phyloP scores from a whole-genome alignment of 2,113 vertebrate species.

The Cardinalis cardinalis region DNA sequence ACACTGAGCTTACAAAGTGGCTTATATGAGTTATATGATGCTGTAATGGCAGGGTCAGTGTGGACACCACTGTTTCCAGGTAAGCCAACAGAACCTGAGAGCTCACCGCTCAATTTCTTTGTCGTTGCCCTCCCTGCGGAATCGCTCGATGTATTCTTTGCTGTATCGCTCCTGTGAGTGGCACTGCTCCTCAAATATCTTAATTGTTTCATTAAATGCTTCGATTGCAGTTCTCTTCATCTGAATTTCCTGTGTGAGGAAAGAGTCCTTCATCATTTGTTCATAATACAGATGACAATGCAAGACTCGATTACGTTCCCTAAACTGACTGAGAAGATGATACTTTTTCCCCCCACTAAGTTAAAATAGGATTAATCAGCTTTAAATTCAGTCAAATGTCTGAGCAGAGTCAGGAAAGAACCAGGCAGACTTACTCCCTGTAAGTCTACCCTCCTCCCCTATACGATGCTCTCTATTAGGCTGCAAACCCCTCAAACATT shows the following conservation, averaged over 20 bases:
- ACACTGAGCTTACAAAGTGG: background rate
- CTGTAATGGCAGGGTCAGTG: background rate
- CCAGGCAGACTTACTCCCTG: background rate
- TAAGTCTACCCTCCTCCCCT: background rate
- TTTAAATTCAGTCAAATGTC: background rate
- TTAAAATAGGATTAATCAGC: background rate
- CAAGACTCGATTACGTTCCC: background rate
- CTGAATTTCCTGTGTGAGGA: constrained; percentile 87
- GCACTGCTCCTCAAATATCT: constrained; percentile 94
- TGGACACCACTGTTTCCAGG: background rate
- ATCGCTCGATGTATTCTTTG: constrained; percentile 89
- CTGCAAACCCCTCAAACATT: constrained; percentile 28
- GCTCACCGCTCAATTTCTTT: constrained; percentile 90
- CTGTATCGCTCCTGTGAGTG: constrained; percentile 89
- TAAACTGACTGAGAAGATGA: background rate
- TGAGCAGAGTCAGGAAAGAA: background rate
- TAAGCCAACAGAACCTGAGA: background rate
- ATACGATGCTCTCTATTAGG: background rate
- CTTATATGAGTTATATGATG: background rate
- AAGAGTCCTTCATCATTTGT: background rate
- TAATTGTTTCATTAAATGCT: constrained; percentile 93
- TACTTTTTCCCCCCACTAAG: background rate
- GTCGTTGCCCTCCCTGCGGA: constrained; percentile 84
- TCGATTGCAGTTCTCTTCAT: constrained; percentile 94
- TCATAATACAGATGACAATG: background rate